Conservation (phyloP, 2,888 invertebrate genomes). For the Nomada fabriciana region DNA sequence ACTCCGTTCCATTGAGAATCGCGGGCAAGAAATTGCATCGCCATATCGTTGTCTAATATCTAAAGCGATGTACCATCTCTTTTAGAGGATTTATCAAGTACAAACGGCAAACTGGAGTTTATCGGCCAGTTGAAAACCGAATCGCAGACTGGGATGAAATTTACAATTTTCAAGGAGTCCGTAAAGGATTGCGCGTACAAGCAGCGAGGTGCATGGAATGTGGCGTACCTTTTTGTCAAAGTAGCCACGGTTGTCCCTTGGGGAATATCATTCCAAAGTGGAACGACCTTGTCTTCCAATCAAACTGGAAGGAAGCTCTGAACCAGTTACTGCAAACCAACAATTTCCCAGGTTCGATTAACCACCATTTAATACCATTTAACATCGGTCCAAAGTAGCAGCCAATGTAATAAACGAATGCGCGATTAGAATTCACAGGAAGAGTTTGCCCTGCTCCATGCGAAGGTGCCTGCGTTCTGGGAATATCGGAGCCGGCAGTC, state of each 20-base stretch:
- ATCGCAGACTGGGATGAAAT: slow-evolving; percentile 99
- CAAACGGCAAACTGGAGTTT: slow-evolving; percentile 93
- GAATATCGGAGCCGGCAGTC: slow-evolving; percentile 97
- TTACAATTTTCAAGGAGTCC: slow-evolving; percentile 93
- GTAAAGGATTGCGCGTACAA: slow-evolving; percentile 94
- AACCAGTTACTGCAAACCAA: slow-evolving; percentile 98
- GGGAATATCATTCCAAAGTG: slow-evolving; percentile 99
- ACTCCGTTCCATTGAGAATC: too few relatives aligned
- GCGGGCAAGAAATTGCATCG: too few relatives aligned
- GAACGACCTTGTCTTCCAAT: slow-evolving; percentile 98
- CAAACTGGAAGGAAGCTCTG: slow-evolving; percentile 97
- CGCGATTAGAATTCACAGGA: slow-evolving; percentile 92
- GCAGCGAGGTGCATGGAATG: slow-evolving; percentile 99
- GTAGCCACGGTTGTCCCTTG: slow-evolving; percentile 97
- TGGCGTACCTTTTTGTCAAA: slow-evolving; percentile 99
- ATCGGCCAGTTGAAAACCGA: slow-evolving; percentile 94
- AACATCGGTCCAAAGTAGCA: background rate
- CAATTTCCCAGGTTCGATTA: slow-evolving; percentile 94
- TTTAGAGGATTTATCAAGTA: slow-evolving; percentile 97
- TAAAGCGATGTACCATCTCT: background rate
- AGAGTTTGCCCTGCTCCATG: slow-evolving; percentile 98
- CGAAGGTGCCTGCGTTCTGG: slow-evolving; percentile 98
- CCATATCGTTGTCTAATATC: too few relatives aligned
- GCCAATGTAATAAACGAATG: background rate
- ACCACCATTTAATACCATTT: background rate